Evolutionary conservation across 2,888 invertebrate genomes (phyloP).

Genomic region (Fragum fragum): DNA sequence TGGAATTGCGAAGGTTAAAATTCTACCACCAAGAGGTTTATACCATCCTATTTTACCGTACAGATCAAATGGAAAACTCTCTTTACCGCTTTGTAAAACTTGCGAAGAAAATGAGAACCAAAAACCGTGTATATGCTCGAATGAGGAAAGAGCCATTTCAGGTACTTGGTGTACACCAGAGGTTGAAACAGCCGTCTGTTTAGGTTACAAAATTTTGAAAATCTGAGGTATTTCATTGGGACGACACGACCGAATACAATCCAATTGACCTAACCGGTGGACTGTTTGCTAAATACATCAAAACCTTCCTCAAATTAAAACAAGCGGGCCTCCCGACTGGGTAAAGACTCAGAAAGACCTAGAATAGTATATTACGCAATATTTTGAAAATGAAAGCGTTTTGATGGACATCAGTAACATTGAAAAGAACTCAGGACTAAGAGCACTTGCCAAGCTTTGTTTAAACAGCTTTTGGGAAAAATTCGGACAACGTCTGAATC

Average conservation of each 20-base stretch:
- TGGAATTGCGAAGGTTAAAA: slow-evolving; percentile 43
- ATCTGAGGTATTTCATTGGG: slow-evolving; percentile 76
- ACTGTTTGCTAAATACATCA: slow-evolving; percentile 80
- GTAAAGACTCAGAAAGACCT: slow-evolving; percentile 60
- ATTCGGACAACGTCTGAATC: slow-evolving; percentile 50
- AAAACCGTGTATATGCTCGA: slow-evolving; percentile 76
- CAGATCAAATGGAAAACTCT: slow-evolving; percentile 76
- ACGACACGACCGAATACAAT: slow-evolving; percentile 54
- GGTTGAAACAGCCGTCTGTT: slow-evolving; percentile 77
- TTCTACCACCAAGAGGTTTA: slow-evolving; percentile 67
- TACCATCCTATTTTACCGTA: slow-evolving; percentile 82
- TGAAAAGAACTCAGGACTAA: slow-evolving; percentile 53
- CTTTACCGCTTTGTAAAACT: slow-evolving; percentile 83
- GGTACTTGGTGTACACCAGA: slow-evolving; percentile 85
- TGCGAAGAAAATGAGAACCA: slow-evolving; percentile 67
- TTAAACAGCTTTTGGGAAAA: slow-evolving; percentile 69
- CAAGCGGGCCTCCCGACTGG: slow-evolving; percentile 70
- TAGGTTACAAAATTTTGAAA: slow-evolving; percentile 79
- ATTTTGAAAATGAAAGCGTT: slow-evolving; percentile 63
- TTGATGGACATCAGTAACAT: slow-evolving; percentile 46
- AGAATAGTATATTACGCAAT: slow-evolving; percentile 63
- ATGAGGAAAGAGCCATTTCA: slow-evolving; percentile 70
- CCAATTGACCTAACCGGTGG: slow-evolving; percentile 39
- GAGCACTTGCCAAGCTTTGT: slow-evolving; percentile 55
- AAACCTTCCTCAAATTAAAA: slow-evolving; percentile 60